Evolutionary conservation across 2,888 invertebrate species (phyloP).

Genomic region (Heteropelma amictum): DNA sequence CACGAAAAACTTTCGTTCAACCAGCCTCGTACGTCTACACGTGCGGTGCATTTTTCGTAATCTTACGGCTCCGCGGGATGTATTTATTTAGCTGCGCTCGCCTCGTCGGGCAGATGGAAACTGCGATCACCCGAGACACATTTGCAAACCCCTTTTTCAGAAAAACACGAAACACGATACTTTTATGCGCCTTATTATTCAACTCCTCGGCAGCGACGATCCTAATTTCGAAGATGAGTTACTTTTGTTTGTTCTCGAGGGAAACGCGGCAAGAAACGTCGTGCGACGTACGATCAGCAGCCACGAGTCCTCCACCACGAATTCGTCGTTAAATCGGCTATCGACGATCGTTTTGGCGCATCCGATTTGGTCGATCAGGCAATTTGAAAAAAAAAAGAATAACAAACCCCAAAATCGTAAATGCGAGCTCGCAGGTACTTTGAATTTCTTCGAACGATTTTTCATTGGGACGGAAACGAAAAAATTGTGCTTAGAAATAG

Average conservation of each 20-base stretch:
- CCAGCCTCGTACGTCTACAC: conserved; percentile 22
- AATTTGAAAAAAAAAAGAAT: too few species aligned
- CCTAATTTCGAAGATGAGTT: conserved; percentile 16
- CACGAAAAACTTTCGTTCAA: conserved; percentile 53
- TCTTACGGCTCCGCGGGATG: conserved; percentile 57
- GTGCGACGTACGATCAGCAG: too few species aligned
- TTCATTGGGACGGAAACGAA: too few species aligned
- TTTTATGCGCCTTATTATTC: background rate
- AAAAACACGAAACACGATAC: conserved; percentile 63
- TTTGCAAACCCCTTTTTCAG: conserved; percentile 60
- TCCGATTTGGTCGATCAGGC: too few species aligned
- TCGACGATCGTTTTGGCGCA: too few species aligned
- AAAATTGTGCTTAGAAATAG: too few species aligned
- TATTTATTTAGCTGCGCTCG: conserved; percentile 67
- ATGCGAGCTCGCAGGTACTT: too few species aligned
- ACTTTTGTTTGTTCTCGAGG: background rate
- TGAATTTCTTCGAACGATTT: too few species aligned
- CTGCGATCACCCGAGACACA: background rate
- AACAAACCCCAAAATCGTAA: too few species aligned
- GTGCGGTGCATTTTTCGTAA: conserved; percentile 56
- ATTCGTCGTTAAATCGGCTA: too few species aligned
- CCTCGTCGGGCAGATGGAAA: conserved; percentile 62
- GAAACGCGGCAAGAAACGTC: too few species aligned
- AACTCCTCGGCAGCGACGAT: background rate
- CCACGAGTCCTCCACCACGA: too few species aligned